These are phyloP conservation scores for Dysmachus trigonus DNA, from an alignment of 2,888 invertebrate species.

Conservation along the genomic window DNA sequence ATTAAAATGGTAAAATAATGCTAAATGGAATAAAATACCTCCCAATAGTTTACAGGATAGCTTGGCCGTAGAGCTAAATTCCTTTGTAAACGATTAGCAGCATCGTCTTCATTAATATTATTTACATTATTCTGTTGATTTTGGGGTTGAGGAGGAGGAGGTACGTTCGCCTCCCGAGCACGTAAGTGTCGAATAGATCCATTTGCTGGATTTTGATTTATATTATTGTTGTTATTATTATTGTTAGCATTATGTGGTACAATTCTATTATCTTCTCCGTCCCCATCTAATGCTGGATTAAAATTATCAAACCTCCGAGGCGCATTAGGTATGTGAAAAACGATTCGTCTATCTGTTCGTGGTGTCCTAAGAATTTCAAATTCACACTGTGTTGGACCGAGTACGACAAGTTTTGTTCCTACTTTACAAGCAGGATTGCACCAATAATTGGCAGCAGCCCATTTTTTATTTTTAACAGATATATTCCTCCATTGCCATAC, in stretches of 20 bases:
- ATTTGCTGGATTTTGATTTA: not conserved
- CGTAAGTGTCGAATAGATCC: not conserved
- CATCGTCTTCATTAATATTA: slow-evolving; percentile 58
- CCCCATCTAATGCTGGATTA: not conserved
- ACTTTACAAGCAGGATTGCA: slow-evolving; percentile 89
- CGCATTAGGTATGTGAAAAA: not conserved
- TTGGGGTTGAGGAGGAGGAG: too few relatives aligned
- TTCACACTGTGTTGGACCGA: slow-evolving; percentile 65
- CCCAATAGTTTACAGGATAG: slow-evolving; percentile 53
- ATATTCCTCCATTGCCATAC: slow-evolving; percentile 81
- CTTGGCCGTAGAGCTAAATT: slow-evolving; percentile 62
- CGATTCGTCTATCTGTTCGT: slow-evolving; percentile 52
- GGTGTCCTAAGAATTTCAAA: slow-evolving; percentile 64
- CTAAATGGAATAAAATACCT: not conserved
- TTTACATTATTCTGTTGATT: slow-evolving; percentile 1
- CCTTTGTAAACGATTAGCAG: slow-evolving; percentile 61
- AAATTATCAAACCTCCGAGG: slow-evolving; percentile 10
- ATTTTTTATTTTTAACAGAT: slow-evolving; percentile 77
- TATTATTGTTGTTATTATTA: slow-evolving; percentile 2
- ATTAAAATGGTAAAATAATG: not conserved
- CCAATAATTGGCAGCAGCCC: slow-evolving; percentile 89
- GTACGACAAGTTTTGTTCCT: slow-evolving; percentile 79
- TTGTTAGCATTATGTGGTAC: not conserved
- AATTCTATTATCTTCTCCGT: not conserved
- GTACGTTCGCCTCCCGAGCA: not conserved